Evolutionary conservation across 2,113 vertebrate species (phyloP).

Genomic region (Pteropus alecto): DNA sequence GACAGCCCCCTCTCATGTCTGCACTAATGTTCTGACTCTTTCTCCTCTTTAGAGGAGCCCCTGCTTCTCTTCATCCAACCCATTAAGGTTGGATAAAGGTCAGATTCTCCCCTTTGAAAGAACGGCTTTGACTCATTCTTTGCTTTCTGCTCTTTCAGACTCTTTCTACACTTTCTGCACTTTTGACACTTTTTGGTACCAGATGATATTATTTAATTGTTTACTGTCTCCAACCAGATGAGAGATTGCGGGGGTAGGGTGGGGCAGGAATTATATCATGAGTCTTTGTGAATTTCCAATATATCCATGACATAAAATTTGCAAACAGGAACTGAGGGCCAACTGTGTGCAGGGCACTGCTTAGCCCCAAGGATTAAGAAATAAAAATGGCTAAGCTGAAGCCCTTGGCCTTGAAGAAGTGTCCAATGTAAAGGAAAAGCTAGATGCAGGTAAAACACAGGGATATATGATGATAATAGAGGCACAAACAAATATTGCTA

Average conservation of each 20-base stretch:
- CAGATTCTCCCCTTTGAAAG: not conserved
- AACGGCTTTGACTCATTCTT: not conserved
- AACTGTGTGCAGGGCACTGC: not conserved
- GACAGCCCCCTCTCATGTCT: slow-evolving; percentile 56
- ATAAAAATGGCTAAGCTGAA: not conserved
- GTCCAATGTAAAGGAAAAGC: not conserved
- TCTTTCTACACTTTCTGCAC: not conserved
- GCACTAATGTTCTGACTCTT: slow-evolving; percentile 41
- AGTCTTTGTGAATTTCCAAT: not conserved
- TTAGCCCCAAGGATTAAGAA: not conserved
- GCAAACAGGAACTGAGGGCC: too few relatives aligned
- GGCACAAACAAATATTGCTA: not conserved
- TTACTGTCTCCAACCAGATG: not conserved
- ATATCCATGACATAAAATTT: not conserved
- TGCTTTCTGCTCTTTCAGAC: not conserved
- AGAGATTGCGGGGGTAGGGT: not conserved
- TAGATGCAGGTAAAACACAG: not conserved
- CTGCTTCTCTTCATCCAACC: not conserved
- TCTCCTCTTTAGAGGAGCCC: not conserved
- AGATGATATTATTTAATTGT: not conserved
- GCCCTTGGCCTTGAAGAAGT: not conserved
- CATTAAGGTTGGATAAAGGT: not conserved
- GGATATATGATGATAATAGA: not conserved
- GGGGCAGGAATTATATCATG: not conserved
- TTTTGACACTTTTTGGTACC: not conserved